Conservation (phyloP, 2,888 invertebrate species). For the Synanthedon tipuliformis region DNA sequence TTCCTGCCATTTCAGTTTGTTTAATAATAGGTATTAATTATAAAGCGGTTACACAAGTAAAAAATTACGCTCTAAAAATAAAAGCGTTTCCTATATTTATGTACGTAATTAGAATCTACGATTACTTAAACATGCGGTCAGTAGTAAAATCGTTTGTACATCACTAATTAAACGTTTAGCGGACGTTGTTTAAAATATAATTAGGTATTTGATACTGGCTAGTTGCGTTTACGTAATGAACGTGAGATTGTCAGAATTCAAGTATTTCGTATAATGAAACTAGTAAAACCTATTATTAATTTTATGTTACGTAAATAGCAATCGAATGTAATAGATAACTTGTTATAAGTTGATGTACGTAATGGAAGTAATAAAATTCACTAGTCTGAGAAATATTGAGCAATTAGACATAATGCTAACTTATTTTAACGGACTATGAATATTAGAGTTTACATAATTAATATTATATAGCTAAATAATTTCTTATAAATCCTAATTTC, state of each 20-base stretch:
- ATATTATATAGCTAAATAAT: too few species aligned
- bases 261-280: background rate
- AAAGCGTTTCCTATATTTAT: conserved; percentile 1
- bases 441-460: too few species aligned
- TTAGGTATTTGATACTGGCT: conserved; percentile 6
- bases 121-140: background rate
- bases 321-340: background rate
- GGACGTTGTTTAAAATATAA: conserved; percentile 23
- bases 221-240: background rate
- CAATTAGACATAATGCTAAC: background rate
- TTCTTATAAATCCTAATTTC: too few species aligned
- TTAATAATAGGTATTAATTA: too few species aligned
- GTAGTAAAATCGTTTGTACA: conserved; percentile 5
- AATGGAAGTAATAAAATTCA: background rate
- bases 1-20: too few species aligned
- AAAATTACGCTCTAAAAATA: background rate
- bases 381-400: background rate
- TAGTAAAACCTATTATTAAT: background rate
- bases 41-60: too few species aligned
- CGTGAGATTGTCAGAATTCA: background rate
- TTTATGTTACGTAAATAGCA: background rate
- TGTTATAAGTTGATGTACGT: background rate
- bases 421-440: too few species aligned
- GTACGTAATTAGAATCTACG: conserved; percentile 1
- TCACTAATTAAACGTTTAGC: conserved; percentile 18